These are phyloP conservation scores for Otolemur crassicaudatus DNA, from an alignment of 2,797 vertebrate species.

Conservation along the genomic window DNA sequence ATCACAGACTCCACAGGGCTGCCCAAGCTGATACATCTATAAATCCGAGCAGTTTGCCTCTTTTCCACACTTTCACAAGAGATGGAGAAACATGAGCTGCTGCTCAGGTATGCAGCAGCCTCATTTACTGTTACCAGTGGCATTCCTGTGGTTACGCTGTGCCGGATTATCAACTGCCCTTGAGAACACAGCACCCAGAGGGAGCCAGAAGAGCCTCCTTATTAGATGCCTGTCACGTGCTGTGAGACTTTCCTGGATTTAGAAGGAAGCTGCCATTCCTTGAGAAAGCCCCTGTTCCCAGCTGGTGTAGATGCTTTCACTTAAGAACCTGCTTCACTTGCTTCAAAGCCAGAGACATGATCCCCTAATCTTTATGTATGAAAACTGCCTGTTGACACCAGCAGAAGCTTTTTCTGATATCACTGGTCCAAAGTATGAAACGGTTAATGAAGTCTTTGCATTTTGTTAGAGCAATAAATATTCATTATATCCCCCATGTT, in stretches of 20 bases:
- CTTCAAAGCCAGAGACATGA: background rate
- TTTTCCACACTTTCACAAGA: background rate
- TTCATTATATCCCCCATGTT: background rate
- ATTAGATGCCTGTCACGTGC: background rate
- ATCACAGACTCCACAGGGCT: background rate
- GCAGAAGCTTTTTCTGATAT: background rate
- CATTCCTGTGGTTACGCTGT: background rate
- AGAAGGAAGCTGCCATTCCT: background rate
- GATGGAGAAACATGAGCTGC: background rate
- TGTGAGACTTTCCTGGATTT: background rate
- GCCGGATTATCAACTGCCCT: constrained; percentile 13
- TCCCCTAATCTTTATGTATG: background rate
- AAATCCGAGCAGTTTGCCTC: background rate
- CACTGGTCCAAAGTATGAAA: background rate
- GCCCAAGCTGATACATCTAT: background rate
- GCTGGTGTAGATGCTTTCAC: background rate
- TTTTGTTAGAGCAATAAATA: constrained; percentile 33
- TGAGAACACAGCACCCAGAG: background rate
- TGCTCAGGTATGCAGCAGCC: background rate
- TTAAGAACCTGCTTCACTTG: background rate
- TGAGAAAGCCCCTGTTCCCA: background rate
- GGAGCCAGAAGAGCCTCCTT: background rate
- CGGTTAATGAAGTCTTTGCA: background rate
- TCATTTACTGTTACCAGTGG: background rate
- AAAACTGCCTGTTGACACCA: background rate